Evolutionary conservation across 2,113 vertebrate genomes (phyloP).

Genomic region (Vombatus ursinus): DNA sequence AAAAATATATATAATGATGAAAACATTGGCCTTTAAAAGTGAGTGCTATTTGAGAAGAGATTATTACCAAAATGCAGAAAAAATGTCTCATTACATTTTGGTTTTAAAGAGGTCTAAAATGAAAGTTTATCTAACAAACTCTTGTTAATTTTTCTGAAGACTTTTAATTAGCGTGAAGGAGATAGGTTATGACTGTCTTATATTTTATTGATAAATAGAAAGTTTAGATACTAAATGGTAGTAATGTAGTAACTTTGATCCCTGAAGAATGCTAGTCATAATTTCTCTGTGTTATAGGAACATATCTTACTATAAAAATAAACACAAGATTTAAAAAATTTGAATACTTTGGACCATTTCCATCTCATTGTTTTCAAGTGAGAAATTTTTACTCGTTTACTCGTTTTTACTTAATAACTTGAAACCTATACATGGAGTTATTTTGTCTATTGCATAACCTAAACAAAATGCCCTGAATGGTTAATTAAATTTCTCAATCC

Average conservation of each 20-base stretch:
- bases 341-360: background rate
- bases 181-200: background rate
- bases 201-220: background rate
- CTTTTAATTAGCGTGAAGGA: background rate
- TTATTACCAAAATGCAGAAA: no score
- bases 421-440: background rate
- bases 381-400: background rate
- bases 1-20: background rate
- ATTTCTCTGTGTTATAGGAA: background rate
- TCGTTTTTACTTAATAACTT: background rate
- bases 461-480: background rate
- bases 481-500: background rate
- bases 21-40: background rate
- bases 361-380: background rate
- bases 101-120: background rate
- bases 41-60: background rate
- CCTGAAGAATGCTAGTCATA: background rate
- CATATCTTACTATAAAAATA: background rate
- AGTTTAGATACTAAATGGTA: background rate
- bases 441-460: background rate
- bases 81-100: no score
- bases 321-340: background rate
- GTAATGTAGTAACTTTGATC: background rate
- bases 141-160: background rate
- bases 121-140: background rate